Conservation (phyloP, 2,888 invertebrate species). For the Stratiomys singularior region DNA sequence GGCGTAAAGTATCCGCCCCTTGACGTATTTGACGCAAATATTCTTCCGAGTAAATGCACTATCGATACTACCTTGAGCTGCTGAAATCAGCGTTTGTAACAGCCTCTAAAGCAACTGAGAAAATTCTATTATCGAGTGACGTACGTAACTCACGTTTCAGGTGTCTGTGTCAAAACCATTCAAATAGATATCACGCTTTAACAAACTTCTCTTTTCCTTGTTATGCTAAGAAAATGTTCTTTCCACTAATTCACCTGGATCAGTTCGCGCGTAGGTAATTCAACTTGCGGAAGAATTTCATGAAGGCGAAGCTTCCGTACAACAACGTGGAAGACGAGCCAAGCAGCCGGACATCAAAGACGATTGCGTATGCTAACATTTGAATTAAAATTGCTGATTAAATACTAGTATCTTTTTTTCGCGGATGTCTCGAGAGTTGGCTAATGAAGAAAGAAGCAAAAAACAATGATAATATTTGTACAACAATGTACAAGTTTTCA, state of each 20-base stretch:
- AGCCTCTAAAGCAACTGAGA: too few species aligned
- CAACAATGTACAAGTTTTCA: conserved; percentile 7
- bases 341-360: background rate
- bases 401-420: background rate
- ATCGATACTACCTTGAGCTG: too few species aligned
- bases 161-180: conserved; percentile 34
- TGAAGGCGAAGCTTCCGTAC: background rate
- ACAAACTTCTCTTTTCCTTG: background rate
- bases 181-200: conserved; percentile 5
- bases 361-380: background rate
- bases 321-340: background rate
- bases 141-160: background rate
- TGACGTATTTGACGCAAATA: too few species aligned
- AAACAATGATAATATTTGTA: background rate
- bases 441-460: background rate
- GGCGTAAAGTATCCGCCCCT: too few species aligned
- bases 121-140: too few species aligned
- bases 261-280: background rate
- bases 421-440: background rate
- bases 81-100: too few species aligned
- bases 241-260: background rate
- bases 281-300: background rate
- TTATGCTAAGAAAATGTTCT: background rate
- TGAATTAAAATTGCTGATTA: conserved; percentile 8
- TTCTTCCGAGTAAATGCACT: too few species aligned